Conservation (phyloP, 2,113 vertebrate species). For the Brachyhypopomus gauderio region DNA sequence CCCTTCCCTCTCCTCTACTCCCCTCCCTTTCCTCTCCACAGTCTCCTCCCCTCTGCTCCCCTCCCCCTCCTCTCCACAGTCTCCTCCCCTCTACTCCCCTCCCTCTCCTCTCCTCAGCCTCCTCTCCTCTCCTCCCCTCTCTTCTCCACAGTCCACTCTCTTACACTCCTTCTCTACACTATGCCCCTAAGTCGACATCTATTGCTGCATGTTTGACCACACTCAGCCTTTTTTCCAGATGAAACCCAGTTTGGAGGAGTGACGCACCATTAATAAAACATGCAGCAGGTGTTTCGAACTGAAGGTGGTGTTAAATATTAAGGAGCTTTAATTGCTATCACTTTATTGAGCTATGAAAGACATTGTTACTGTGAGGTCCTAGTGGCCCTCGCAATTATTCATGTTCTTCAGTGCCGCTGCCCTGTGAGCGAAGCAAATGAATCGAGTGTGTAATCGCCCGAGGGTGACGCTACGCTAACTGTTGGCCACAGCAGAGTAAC, state of each 20-base stretch:
- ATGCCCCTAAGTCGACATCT: not conserved
- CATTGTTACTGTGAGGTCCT: slow-evolving; percentile 34
- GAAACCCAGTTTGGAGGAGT: slow-evolving; percentile 7
- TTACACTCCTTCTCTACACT: not conserved
- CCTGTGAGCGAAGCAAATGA: slow-evolving; percentile 20
- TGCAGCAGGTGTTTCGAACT: slow-evolving; percentile 36
- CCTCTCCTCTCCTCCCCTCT: not conserved
- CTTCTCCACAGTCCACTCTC: too few species aligned
- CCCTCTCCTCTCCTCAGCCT: not conserved
- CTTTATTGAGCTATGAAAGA: slow-evolving; percentile 40
- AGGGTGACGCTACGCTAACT: slow-evolving; percentile 26
- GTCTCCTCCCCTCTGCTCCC: not conserved
- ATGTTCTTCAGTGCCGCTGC: slow-evolving; percentile 16
- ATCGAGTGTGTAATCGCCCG: slow-evolving; percentile 32
- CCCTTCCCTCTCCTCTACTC: not conserved
- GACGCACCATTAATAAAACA: slow-evolving; percentile 36
- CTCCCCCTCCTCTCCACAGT: too few species aligned
- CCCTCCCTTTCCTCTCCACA: too few species aligned
- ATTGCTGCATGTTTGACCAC: not conserved
- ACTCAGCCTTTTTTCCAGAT: slow-evolving; percentile 5
- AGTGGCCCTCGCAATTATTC: slow-evolving; percentile 13
- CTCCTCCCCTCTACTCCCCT: too few species aligned
- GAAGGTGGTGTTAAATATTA: slow-evolving; percentile 52
- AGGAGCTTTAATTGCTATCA: slow-evolving; percentile 51
- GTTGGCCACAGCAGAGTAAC: slow-evolving; percentile 24